phyloP scores from a whole-genome alignment of 92 coral and sea anemone genomes.

The Bergia sp. region DNA sequence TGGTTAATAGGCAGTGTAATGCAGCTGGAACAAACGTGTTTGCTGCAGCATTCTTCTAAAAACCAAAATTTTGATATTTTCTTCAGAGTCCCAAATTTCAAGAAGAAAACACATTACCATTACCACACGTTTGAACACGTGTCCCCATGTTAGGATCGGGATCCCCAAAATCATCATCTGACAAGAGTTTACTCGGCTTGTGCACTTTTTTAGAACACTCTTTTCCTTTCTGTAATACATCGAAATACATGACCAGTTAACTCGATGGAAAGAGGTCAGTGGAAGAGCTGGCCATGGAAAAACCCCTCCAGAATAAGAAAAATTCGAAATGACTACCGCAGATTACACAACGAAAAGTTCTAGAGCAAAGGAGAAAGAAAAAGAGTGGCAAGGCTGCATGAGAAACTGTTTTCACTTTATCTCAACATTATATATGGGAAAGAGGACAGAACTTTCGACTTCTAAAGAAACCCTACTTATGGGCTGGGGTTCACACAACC shows the following conservation, averaged over 20 bases:
- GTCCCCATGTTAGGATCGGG: too few species aligned
- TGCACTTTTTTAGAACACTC: too few species aligned
- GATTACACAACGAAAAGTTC: not conserved
- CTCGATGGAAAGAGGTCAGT: not conserved
- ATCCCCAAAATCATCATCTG: not conserved
- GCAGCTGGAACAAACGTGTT: not conserved
- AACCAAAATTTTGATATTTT: not conserved
- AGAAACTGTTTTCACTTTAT: not conserved
- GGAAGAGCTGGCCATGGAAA: not conserved
- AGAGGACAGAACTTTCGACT: too few species aligned
- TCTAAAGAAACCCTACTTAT: too few species aligned
- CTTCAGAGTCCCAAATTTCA: not conserved
- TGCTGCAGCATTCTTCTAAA: not conserved
- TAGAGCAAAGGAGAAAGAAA: not conserved
- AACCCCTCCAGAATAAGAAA: not conserved
- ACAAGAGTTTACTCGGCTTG: not conserved
- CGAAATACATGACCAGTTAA: not conserved
- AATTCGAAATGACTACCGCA: not conserved
- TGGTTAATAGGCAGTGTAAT: not conserved
- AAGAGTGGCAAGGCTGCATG: not conserved
- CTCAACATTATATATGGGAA: not conserved
- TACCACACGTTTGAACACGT: not conserved
- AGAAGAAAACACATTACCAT: not conserved
- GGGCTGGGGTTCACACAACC: too few species aligned
- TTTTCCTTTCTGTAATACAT: not conserved